Evolutionary conservation across 1,140 invertebrate species (phyloP), one percentile per base, ranked within the genome.

Genomic region (Drosophila parvula): DNA sequence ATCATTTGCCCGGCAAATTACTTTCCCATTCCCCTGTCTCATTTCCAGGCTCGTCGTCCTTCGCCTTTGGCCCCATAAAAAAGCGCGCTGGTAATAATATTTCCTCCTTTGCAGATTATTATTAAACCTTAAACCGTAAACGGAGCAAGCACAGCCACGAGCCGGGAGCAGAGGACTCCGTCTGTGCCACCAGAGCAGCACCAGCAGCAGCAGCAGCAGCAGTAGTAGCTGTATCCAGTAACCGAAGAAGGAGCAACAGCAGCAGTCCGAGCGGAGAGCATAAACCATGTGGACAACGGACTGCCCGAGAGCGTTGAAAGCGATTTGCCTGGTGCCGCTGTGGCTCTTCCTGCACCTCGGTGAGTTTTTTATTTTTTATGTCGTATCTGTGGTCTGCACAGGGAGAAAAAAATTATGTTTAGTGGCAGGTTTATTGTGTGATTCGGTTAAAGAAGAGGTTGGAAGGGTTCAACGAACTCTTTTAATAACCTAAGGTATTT

Each of bases 301-400:
- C 64, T 47, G 69, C 75, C 74, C 43, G 28, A 48, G 65, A 48
- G 64, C 81, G 44, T 56, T 74, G 47, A 78, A 78, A 78, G 71
- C 81, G 53, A 64, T 84, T 57, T 89, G 84, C 77, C 53, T 78
- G 43, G 62, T 70, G 79, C 80, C 81, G 53, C 77, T 88, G 64
- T 78, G 80, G 84, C 78, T 88, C 59, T 58, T 84, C 28, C 68
- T 88, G 58, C 51, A 89, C 38, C 67, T 89, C 44, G 84, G 84
- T 88, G 62, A 80, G 84, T 69, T 16, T 65, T 12, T 4, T 10
- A 10, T 9, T 55, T 53, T 30, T 14, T 9, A 61, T 55, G 34
- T 1, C 18, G 6, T 22, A 16, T 12, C 14, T 18, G 14, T 61
- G 36, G 45, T 5, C 14, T 12, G 8, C 44, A 64, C 44, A 22